Conservation (phyloP, 2,888 invertebrate species). For the Cyaniris semiargus region DNA sequence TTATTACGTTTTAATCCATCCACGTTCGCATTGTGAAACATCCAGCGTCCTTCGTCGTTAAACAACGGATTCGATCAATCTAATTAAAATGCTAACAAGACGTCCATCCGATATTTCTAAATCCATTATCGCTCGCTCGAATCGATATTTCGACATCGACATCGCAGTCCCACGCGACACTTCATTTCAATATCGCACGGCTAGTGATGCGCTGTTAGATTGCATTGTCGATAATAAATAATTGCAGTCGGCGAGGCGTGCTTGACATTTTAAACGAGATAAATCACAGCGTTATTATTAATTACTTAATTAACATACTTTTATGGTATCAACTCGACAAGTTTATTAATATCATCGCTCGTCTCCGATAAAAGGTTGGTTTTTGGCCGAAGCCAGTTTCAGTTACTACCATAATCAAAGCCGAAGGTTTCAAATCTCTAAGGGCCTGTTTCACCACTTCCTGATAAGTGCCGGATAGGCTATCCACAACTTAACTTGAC, state of each 20-base stretch:
- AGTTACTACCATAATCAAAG: too few species aligned
- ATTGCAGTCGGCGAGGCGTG: constrained; percentile 18
- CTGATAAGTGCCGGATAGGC: too few species aligned
- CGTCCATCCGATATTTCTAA: not conserved
- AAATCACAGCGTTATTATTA: constrained; percentile 23
- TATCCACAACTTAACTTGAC: too few species aligned
- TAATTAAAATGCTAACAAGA: constrained; percentile 2
- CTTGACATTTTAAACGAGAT: constrained; percentile 21
- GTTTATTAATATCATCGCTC: not conserved
- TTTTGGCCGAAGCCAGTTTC: too few species aligned
- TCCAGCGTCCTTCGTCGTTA: not conserved
- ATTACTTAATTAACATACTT: constrained; percentile 16
- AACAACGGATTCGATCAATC: not conserved
- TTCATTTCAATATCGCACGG: constrained; percentile 15
- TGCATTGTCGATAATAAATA: constrained; percentile 21
- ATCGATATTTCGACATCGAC: constrained; percentile 9
- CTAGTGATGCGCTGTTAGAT: constrained; percentile 24
- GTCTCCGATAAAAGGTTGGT: too few species aligned
- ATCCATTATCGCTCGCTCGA: constrained; percentile 1
- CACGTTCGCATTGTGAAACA: not conserved
- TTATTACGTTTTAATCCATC: not conserved
- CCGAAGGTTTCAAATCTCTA: too few species aligned
- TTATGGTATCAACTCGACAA: constrained; percentile 12
- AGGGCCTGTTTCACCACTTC: too few species aligned
- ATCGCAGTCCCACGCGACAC: constrained; percentile 10